phyloP scores from a whole-genome alignment of 1,140 invertebrate genomes.

The Holotrichia oblita region DNA sequence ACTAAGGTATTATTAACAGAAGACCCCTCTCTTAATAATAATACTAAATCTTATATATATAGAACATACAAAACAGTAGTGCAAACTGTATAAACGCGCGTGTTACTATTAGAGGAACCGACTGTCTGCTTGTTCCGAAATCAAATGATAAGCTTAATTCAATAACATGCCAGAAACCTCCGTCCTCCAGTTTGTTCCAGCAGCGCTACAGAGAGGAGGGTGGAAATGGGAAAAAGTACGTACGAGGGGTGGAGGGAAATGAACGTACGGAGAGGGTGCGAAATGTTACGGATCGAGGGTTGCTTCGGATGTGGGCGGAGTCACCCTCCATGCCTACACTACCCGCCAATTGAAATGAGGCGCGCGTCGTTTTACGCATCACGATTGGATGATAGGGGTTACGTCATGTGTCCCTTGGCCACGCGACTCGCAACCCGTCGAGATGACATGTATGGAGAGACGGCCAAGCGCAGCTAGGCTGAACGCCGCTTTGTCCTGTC shows the following conservation, averaged over 20 bases:
- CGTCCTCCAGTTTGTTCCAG: slow-evolving; percentile 43
- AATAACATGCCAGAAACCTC: slow-evolving; percentile 64
- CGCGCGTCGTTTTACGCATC: slow-evolving; percentile 43
- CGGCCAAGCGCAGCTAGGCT: not conserved
- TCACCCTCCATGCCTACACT: slow-evolving; percentile 50
- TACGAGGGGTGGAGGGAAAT: slow-evolving; percentile 44
- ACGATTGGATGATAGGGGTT: slow-evolving; percentile 50
- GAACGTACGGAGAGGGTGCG: slow-evolving; percentile 42
- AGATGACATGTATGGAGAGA: not conserved
- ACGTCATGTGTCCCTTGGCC: slow-evolving; percentile 53
- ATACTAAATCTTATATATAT: slow-evolving; percentile 10
- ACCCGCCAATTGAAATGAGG: slow-evolving; percentile 48
- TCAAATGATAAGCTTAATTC: slow-evolving; percentile 81
- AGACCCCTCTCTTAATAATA: slow-evolving; percentile 9
- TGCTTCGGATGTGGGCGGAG: slow-evolving; percentile 46
- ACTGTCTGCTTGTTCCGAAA: slow-evolving; percentile 71
- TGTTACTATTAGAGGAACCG: slow-evolving; percentile 57
- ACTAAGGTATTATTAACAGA: not conserved
- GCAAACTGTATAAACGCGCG: slow-evolving; percentile 51
- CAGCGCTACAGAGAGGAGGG: slow-evolving; percentile 43
- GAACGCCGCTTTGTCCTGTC: not conserved
- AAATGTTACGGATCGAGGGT: slow-evolving; percentile 46
- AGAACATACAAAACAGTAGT: slow-evolving; percentile 17
- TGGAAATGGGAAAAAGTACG: slow-evolving; percentile 53
- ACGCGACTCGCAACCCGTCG: slow-evolving; percentile 50